These are phyloP conservation scores for Hoplodrina blanda DNA, from an alignment of 2,888 invertebrate genomes.

Conservation along the genomic window DNA sequence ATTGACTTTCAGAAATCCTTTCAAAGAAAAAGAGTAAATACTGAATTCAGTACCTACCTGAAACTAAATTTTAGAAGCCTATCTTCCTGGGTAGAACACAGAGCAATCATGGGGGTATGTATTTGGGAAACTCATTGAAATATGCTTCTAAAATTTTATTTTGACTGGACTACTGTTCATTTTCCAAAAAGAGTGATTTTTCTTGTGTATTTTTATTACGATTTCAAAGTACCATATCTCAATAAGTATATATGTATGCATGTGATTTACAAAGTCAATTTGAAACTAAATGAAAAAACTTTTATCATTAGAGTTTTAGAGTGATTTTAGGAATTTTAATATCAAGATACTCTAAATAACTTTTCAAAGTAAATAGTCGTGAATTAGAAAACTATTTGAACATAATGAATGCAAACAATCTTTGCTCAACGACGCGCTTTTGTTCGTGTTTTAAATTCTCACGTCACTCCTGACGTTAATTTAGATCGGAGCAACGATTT, in stretches of 20 bases:
- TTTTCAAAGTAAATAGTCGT: slow-evolving; percentile 38
- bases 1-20: background rate
- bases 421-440: slow-evolving; percentile 20
- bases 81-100: too few relatives aligned
- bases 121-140: too few relatives aligned
- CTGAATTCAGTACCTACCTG: background rate
- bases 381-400: slow-evolving; percentile 58
- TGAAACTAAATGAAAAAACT: slow-evolving; percentile 4
- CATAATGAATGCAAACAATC: slow-evolving; percentile 46
- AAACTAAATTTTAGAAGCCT: too few relatives aligned
- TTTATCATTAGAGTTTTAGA: background rate
- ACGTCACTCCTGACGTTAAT: slow-evolving; percentile 33
- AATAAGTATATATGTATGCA: background rate
- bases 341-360: slow-evolving; percentile 25
- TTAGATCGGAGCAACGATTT: slow-evolving; percentile 44
- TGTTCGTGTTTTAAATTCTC: slow-evolving; percentile 34
- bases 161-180: too few relatives aligned
- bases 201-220: too few relatives aligned
- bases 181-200: too few relatives aligned
- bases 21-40: too few relatives aligned
- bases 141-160: too few relatives aligned
- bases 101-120: too few relatives aligned
- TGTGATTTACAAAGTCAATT: background rate
- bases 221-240: background rate
- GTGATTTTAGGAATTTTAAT: slow-evolving; percentile 34